These are phyloP conservation scores for Papilio machaon DNA, from an alignment of 1,140 invertebrate genomes.

Conservation along the genomic window DNA sequence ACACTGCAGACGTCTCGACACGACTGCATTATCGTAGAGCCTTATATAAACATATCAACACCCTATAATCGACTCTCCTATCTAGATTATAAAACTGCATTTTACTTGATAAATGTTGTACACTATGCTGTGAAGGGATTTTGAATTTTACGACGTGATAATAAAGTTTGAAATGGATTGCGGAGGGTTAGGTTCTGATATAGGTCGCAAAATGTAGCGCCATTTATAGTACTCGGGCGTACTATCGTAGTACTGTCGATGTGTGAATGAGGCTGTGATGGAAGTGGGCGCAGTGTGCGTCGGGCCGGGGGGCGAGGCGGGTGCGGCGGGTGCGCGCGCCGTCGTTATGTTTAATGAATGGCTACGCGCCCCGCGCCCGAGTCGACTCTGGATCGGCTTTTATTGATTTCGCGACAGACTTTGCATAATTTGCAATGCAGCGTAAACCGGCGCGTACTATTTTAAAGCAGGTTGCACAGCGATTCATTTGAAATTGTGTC, in stretches of 20 bases:
- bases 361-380: constrained; percentile 41
- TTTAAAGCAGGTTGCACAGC: constrained; percentile 17
- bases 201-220: constrained; percentile 74
- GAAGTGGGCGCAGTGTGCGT: constrained; percentile 50
- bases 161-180: constrained; percentile 6
- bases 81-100: constrained; percentile 41
- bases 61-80: constrained; percentile 46
- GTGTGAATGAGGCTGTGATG: constrained; percentile 55
- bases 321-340: constrained; percentile 29
- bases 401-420: constrained; percentile 54
- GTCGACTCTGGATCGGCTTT: constrained; percentile 47
- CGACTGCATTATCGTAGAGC: constrained; percentile 47
- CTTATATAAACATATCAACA: constrained; percentile 34
- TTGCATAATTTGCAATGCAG: constrained; percentile 31
- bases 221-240: constrained; percentile 77
- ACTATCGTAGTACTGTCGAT: constrained; percentile 71
- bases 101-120: constrained; percentile 46
- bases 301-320: not conserved
- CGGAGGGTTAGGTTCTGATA: constrained; percentile 53
- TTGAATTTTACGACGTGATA: constrained; percentile 37
- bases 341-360: constrained; percentile 61
- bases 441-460: constrained; percentile 13
- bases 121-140: constrained; percentile 43
- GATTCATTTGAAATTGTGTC: not conserved
- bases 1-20: constrained; percentile 65